These are phyloP conservation scores for Malthinus seriepunctatus DNA, from an alignment of 2,888 invertebrate species.

Conservation along the genomic window DNA sequence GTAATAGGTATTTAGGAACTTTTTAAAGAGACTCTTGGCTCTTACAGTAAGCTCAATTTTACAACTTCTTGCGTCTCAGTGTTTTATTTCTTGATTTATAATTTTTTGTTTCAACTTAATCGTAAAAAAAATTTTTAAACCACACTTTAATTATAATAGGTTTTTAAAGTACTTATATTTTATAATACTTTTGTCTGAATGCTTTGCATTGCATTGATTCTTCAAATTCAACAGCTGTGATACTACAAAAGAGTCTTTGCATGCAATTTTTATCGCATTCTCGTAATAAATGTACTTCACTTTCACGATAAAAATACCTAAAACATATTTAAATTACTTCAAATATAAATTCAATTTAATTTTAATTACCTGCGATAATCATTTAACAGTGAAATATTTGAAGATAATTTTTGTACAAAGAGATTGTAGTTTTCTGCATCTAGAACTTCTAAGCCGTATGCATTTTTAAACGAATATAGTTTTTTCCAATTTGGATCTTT, in stretches of 20 bases:
- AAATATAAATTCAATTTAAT: neutral
- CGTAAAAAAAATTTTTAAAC: neutral
- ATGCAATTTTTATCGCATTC: conserved; percentile 29
- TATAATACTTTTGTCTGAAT: conserved; percentile 6
- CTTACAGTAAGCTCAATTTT: too few relatives aligned
- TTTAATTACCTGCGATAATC: conserved; percentile 44
- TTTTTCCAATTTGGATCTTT: conserved; percentile 70
- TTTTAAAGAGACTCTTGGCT: too few relatives aligned
- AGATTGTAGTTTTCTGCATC: conserved; percentile 51
- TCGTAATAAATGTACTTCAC: neutral
- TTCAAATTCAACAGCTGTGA: conserved; percentile 31
- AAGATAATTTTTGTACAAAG: conserved; percentile 48
- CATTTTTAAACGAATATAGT: conserved; percentile 72
- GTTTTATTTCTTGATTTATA: neutral
- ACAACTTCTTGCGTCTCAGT: neutral
- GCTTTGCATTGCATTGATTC: conserved; percentile 30
- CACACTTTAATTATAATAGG: too few relatives aligned
- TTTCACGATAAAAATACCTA: conserved; percentile 6
- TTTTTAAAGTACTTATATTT: too few relatives aligned
- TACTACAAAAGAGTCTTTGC: conserved; percentile 33
- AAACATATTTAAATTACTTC: neutral
- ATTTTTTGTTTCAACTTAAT: too few relatives aligned
- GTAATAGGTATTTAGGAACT: too few relatives aligned
- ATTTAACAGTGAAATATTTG: conserved; percentile 48
- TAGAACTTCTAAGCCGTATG: conserved; percentile 55